These are phyloP conservation scores for Rhinatrema bivittatum DNA, from an alignment of 2,797 vertebrate species.

Conservation along the genomic window DNA sequence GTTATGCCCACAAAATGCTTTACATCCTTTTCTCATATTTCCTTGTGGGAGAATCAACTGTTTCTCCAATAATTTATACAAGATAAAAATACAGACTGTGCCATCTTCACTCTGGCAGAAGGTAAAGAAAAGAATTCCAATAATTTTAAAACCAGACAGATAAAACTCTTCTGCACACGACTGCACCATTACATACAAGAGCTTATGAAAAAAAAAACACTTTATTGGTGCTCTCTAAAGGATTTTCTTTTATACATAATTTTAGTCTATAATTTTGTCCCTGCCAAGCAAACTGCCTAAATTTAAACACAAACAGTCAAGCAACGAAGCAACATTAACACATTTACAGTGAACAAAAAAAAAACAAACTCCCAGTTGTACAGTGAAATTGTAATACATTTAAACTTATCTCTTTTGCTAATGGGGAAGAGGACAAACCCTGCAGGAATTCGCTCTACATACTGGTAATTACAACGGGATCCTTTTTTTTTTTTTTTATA, in stretches of 20 bases:
- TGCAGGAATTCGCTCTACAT: slow-evolving; percentile 62
- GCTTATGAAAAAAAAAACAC: slow-evolving; percentile 37
- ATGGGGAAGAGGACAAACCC: slow-evolving; percentile 69
- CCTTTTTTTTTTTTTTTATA: slow-evolving; percentile 49
- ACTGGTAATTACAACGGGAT: slow-evolving; percentile 65
- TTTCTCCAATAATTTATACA: slow-evolving; percentile 19
- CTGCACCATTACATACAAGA: slow-evolving; percentile 38
- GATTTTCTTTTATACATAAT: slow-evolving; percentile 64
- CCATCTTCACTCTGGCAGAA: slow-evolving; percentile 25
- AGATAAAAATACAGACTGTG: slow-evolving; percentile 15
- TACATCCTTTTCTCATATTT: slow-evolving; percentile 11
- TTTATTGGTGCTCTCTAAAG: slow-evolving; percentile 59
- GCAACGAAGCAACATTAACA: slow-evolving; percentile 76
- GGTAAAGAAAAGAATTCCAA: slow-evolving; percentile 34
- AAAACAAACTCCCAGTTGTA: slow-evolving; percentile 75
- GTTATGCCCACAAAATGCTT: no score
- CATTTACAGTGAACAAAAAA: slow-evolving; percentile 76
- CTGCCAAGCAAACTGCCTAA: slow-evolving; percentile 65
- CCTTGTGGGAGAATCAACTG: slow-evolving; percentile 13
- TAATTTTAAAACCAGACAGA: slow-evolving; percentile 41
- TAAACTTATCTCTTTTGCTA: slow-evolving; percentile 79
- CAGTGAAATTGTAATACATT: slow-evolving; percentile 79
- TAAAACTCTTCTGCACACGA: slow-evolving; percentile 31
- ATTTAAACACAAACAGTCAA: slow-evolving; percentile 77
- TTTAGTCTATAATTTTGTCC: slow-evolving; percentile 67